Evolutionary conservation across 2,888 invertebrate genomes (phyloP), one percentile per base, ranked within the genome.

Genomic region (Amphipyra tragopoginis): DNA sequence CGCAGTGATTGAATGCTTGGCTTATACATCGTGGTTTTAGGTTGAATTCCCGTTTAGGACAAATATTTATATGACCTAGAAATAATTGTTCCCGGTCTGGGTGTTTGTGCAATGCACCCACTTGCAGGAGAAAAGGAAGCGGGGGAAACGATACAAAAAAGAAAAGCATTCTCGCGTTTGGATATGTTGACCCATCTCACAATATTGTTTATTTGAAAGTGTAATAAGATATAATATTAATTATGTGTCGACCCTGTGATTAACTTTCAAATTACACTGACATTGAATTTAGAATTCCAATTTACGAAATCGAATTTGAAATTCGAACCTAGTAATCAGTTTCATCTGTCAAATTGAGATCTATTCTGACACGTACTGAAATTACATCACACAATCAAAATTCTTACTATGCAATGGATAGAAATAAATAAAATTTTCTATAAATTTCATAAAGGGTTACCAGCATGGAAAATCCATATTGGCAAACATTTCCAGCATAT

Each of bases 281-380:
- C 44, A 56, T 45, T 40, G 38, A 45, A 56, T 50, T 43, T 45
- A 43, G 29, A 50, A 55, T 44, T 45, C 5, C 15, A 53, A 50
- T 53, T 50, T 50, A 50, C n/a, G 56, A 72, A 51, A 71, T 40
- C 7, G 33, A 50, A 57, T 44, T 70, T 62, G 70, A 62, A 67
- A 67, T 15, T 34, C 13, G 47, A 72, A 8, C 72, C 40, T 5
- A 45, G 29, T 43, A 67, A 67, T 67, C 56, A 53, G 67, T 72
- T 71, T 71, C 67, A 51, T 53, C 45, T 70, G 62, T 61, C 72
- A 72, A 44, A 65, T 45, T 54, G 29, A 33, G 38, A 69, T 48
- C 21, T 39, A 51, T 71, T 50, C 14, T 40, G 48, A 61, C 38
- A 67, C 39, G 53, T 47, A 54, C 67, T 71, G 70, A 72, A 62